A percentile compares a stretch with the other conserved stretches of the same genome.
Evolutionary conservation across 2,797 vertebrate species (phyloP).

Genomic region (Rhinella marina): DNA sequence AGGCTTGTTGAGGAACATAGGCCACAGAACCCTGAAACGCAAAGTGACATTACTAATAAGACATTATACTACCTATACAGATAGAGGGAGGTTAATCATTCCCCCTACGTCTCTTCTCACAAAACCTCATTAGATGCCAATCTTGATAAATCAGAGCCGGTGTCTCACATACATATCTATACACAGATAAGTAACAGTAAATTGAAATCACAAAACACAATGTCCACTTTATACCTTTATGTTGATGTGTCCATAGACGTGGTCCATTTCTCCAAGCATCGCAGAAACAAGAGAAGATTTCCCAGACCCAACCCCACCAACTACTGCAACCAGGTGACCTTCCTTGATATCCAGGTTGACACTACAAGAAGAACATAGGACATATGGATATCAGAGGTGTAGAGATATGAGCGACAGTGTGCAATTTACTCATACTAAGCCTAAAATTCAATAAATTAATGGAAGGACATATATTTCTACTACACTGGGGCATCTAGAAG

Average conservation of each 20-base stretch:
- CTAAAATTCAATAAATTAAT: no score
- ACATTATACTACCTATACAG: no score
- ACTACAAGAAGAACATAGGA: constrained; percentile 70
- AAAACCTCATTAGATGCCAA: no score
- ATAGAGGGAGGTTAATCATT: no score
- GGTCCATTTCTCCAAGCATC: constrained; percentile 93
- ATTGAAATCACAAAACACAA: neutral
- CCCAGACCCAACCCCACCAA: constrained; percentile 92
- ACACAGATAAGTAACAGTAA: no score
- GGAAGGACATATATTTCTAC: neutral
- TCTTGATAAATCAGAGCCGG: no score
- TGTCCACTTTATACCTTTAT: constrained; percentile 77
- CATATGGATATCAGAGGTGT: neutral
- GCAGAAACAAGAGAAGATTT: constrained; percentile 93
- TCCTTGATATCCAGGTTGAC: constrained; percentile 84
- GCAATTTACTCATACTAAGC: neutral
- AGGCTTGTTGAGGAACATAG: constrained; percentile 95
- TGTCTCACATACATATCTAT: no score
- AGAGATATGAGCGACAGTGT: neutral
- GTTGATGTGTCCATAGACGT: constrained; percentile 82
- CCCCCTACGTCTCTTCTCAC: no score
- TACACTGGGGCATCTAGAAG: no score
- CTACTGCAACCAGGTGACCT: constrained; percentile 87
- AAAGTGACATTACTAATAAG: neutral
- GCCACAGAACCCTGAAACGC: constrained; percentile 87